Conservation (phyloP, 2,888 invertebrate genomes). For the Hanleya hanleyi region DNA sequence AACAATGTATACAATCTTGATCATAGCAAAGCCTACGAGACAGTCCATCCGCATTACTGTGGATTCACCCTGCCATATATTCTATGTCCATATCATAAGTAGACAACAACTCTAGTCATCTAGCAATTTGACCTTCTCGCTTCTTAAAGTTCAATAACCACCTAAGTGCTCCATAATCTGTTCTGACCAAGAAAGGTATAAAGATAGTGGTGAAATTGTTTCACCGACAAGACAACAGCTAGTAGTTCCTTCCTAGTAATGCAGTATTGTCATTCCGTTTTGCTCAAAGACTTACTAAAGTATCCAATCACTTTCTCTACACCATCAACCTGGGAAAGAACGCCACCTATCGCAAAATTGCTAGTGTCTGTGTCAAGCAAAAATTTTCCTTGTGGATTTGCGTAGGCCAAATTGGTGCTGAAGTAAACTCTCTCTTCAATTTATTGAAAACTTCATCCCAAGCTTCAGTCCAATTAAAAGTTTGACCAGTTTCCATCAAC, state of each 20-base stretch:
- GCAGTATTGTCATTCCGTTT: conserved; percentile 30
- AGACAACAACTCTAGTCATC: conserved; percentile 32
- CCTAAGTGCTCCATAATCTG: conserved; percentile 38
- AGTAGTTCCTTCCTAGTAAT: conserved; percentile 33
- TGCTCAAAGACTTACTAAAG: conserved; percentile 25
- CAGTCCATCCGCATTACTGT: conserved; percentile 34
- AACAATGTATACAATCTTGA: background rate
- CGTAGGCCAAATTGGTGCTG: conserved; percentile 20
- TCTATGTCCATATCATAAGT: conserved; percentile 23
- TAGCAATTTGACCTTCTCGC: conserved; percentile 33
- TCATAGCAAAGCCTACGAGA: conserved; percentile 18
- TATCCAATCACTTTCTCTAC: conserved; percentile 25
- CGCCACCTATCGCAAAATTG: conserved; percentile 21
- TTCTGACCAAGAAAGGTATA: conserved; percentile 24
- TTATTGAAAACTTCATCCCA: conserved; percentile 19
- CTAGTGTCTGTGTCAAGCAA: conserved; percentile 34
- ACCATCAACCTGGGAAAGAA: conserved; percentile 33
- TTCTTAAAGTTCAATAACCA: conserved; percentile 33
- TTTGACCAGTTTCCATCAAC: too few relatives aligned
- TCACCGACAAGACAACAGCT: conserved; percentile 25
- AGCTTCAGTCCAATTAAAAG: too few relatives aligned
- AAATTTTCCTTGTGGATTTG: conserved; percentile 15
- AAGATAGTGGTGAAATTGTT: conserved; percentile 34
- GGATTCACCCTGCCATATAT: conserved; percentile 20
- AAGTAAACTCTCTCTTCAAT: conserved; percentile 1